Evolutionary conservation across 2,888 invertebrate species (phyloP), one percentile per base, ranked within the genome.

Genomic region (Agrotis puta): DNA sequence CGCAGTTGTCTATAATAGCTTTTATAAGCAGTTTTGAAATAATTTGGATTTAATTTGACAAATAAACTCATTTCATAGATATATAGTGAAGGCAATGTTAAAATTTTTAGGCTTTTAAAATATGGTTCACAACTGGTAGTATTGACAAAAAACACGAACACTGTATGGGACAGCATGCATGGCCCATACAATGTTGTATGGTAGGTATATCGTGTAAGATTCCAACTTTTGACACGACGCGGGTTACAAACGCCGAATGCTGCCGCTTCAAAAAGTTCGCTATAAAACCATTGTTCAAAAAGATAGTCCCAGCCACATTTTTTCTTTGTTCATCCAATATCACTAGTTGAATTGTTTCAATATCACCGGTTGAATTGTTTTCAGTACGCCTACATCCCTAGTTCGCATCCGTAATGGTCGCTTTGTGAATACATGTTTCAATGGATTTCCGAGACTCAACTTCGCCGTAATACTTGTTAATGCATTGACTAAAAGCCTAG

Each of bases 371-470:
- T 59, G 45, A 66, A 77, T 79, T 48, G 65, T 77, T 61, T 66
- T 22, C 53, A 7, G 9, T 48, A n/a, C 63, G 45, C 20, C 27
- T 43, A 64, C 68, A 62, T 71, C 67, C 22, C 72, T 81, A 73
- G 59, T 56, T 43, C 47, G 59, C 57, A 58, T 74, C 70, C 70
- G 70, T 73, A 70, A 73, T 81, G 67, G 43, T 63, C 67, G 77
- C 77, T 85, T 76, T 81, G 77, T 62, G 74, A 63, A 76, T 63
- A 56, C 63, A n/a, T 63, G 72, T 58, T 33, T 62, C 56, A 81
- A 83, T 83, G 74, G 77, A 81, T 81, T 77, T 83, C 77, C 71
- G 65, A 70, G 76, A 33, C 63, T 65, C 74, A 77, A 72, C 71
- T 85, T 62, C 47, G 68, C 48, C 39, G 54, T 73, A 72, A 51